Percentiles rank a stretch among this genome's conserved stretches.
Evolutionary conservation across 2,797 vertebrate genomes (phyloP).

Genomic region (Tokudaia tokunoshimensis): DNA sequence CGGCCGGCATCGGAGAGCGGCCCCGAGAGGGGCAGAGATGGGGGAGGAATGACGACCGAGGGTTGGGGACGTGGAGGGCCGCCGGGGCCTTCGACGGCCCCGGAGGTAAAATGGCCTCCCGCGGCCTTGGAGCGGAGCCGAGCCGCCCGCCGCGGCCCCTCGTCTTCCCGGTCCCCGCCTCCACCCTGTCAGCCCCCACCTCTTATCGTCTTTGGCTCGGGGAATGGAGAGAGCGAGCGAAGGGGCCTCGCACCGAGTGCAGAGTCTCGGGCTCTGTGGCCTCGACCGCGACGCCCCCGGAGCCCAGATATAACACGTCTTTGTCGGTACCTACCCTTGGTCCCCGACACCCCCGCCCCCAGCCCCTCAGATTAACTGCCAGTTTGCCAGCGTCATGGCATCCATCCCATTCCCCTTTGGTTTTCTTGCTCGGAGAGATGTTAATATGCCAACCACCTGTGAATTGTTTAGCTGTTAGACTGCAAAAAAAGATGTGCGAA

Average conservation of each 20-base stretch:
- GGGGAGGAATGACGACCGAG: conserved; percentile 29
- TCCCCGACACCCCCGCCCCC: not conserved
- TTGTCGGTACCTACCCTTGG: not conserved
- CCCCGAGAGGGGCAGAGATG: conserved; percentile 16
- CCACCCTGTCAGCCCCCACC: not conserved
- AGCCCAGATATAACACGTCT: not conserved
- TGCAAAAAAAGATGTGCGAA: conserved; percentile 40
- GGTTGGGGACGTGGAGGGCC: conserved; percentile 22
- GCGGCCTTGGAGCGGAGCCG: conserved; percentile 13
- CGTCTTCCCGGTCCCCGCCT: not conserved
- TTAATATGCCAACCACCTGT: conserved; percentile 79
- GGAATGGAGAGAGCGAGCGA: not conserved
- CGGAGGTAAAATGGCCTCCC: conserved; percentile 86
- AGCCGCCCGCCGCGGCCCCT: conserved; percentile 8
- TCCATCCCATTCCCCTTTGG: not conserved
- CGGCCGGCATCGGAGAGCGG: not conserved
- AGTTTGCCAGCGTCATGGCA: not conserved
- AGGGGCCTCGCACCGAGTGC: not conserved
- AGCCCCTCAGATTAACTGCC: not conserved
- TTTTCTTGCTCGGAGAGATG: not conserved
- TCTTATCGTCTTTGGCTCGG: not conserved
- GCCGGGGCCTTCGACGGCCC: conserved; percentile 62
- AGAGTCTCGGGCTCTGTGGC: not conserved
- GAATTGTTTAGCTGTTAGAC: conserved; percentile 43
- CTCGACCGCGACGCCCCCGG: not conserved